phyloP scores from a whole-genome alignment of 2,797 vertebrate genomes.

The Poliocrania exsul region DNA sequence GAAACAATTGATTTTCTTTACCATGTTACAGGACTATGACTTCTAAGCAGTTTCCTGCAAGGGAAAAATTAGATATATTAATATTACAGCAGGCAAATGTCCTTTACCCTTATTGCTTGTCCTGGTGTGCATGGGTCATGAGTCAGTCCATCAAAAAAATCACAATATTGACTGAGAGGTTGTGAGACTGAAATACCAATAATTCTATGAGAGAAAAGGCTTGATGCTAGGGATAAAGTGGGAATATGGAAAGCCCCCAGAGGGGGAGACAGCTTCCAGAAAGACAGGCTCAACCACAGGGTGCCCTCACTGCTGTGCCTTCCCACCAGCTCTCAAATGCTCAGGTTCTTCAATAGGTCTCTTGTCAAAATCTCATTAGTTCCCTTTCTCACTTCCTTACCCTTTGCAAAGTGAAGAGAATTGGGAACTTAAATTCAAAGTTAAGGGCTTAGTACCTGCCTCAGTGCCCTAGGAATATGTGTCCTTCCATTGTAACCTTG shows the following conservation, averaged over 20 bases:
- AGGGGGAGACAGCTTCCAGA: neutral
- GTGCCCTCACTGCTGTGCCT: neutral
- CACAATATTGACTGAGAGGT: neutral
- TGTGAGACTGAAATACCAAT: neutral
- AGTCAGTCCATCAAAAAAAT: neutral
- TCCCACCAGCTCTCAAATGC: neutral
- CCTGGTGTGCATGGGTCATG: neutral
- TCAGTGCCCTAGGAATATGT: neutral
- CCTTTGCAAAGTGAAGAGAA: neutral
- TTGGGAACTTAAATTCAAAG: neutral
- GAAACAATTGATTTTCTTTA: neutral
- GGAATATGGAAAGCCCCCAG: neutral
- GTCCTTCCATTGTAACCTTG: neutral
- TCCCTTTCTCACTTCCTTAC: neutral
- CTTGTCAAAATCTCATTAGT: neutral
- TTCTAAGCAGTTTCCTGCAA: neutral
- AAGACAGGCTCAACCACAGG: neutral
- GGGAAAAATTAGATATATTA: neutral
- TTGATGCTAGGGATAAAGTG: neutral
- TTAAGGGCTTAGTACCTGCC: neutral
- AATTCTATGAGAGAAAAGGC: neutral
- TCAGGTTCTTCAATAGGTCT: neutral
- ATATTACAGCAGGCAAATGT: neutral
- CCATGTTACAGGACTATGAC: rapidly evolving
- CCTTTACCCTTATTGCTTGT: neutral